These are phyloP conservation scores for Phrixothrix hirtus DNA, from an alignment of 2,888 invertebrate genomes.

Conservation along the genomic window DNA sequence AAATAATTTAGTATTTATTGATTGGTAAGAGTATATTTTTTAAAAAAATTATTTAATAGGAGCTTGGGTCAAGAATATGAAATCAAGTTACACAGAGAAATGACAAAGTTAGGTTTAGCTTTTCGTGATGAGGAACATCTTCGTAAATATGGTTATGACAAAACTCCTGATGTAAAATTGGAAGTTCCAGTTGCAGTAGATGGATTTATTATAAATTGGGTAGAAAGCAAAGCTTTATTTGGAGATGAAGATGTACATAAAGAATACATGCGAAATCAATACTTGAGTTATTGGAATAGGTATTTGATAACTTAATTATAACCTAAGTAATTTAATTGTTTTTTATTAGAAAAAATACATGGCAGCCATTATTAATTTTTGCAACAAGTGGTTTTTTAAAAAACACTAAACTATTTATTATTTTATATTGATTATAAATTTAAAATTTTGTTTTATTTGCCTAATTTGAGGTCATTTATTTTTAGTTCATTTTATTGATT, in stretches of 20 bases:
- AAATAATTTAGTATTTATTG: too few relatives aligned
- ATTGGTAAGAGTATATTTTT: too few relatives aligned
- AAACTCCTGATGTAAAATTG: conserved; percentile 91
- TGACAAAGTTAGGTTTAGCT: conserved; percentile 63
- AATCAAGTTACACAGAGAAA: conserved; percentile 67
- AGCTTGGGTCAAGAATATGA: conserved; percentile 87
- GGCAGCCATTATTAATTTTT: not conserved
- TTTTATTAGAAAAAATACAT: not conserved
- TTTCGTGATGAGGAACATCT: conserved; percentile 79
- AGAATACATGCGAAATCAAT: conserved; percentile 81
- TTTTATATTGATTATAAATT: too few relatives aligned
- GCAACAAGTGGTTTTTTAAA: too few relatives aligned
- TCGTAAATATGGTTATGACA: conserved; percentile 84
- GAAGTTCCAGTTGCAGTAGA: conserved; percentile 86
- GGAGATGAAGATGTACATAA: conserved; percentile 82
- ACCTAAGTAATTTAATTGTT: not conserved
- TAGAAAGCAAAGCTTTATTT: conserved; percentile 96
- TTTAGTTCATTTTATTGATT: too few relatives aligned
- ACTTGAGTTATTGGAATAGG: conserved; percentile 87
- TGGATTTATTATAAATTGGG: conserved; percentile 89
- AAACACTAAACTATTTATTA: too few relatives aligned
- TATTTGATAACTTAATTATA: conserved; percentile 36
- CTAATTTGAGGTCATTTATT: too few relatives aligned
- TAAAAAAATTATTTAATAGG: conserved; percentile 60
- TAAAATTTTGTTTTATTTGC: too few relatives aligned